These are phyloP conservation scores for Rhadinocentrus ornatus DNA, from an alignment of 2,797 vertebrate species.

Conservation along the genomic window DNA sequence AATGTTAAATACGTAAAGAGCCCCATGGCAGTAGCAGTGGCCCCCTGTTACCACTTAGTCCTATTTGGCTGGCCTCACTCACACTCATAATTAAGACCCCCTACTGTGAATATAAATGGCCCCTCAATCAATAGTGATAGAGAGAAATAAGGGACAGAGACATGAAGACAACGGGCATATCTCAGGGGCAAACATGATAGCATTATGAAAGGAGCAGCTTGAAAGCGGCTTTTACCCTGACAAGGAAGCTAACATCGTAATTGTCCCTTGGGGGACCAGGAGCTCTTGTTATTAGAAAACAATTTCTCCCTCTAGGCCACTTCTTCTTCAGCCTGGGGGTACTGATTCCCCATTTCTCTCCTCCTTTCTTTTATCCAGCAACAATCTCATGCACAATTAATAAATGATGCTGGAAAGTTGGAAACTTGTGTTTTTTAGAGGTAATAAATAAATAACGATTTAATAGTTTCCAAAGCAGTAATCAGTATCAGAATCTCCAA, in stretches of 20 bases:
- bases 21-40: conserved; percentile 78
- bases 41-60: conserved; percentile 83
- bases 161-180: conserved; percentile 75
- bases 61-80: conserved; percentile 82
- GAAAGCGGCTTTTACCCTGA: conserved; percentile 91
- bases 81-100: conserved; percentile 86
- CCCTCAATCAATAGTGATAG: conserved; percentile 81
- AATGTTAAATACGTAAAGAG: conserved; percentile 81
- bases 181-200: conserved; percentile 89
- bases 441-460: conserved; percentile 4
- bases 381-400: conserved; percentile 22
- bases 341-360: conserved; percentile 59
- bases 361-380: conserved; percentile 44
- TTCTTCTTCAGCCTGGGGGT: conserved; percentile 79
- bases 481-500: neutral
- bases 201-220: conserved; percentile 93
- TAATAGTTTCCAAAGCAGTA: neutral
- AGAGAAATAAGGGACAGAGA: conserved; percentile 77
- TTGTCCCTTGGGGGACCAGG: conserved; percentile 87
- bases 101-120: conserved; percentile 86
- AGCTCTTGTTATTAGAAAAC: conserved; percentile 86
- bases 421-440: conserved; percentile 32
- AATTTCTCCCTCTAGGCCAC: conserved; percentile 88
- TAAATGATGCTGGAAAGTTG: conserved; percentile 36
- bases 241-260: conserved; percentile 86